A percentile compares a stretch with the other conserved stretches of the same genome.
phyloP scores from a whole-genome alignment of 30 jellyfish, hydroid and myxozoan genomes.

The Aurelia aurita complex sp. Pacific region DNA sequence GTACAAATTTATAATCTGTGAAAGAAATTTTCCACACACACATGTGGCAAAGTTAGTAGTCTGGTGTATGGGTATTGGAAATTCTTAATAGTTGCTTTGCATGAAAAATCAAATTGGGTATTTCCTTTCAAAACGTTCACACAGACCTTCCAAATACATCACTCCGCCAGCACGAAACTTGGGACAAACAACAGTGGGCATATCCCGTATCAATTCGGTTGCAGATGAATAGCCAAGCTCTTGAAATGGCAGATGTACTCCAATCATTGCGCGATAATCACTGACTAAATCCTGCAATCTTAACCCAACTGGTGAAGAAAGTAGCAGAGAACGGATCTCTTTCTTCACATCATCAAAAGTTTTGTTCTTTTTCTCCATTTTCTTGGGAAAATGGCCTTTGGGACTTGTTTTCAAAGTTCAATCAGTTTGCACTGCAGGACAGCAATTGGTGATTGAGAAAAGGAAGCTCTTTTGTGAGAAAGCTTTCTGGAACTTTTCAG shows the following conservation, averaged over 20 bases:
- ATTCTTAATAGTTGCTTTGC: too few species aligned
- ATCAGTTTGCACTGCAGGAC: too few species aligned
- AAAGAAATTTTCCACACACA: too few species aligned
- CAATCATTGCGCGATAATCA: conserved; percentile 75
- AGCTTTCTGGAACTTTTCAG: background rate
- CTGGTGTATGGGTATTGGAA: too few species aligned
- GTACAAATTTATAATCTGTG: too few species aligned
- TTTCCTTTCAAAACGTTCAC: too few species aligned
- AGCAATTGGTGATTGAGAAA: too few species aligned
- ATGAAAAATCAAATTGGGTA: too few species aligned
- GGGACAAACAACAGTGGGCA: conserved; percentile 87
- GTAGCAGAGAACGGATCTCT: conserved; percentile 75
- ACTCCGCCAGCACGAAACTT: conserved; percentile 81
- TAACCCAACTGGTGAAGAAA: conserved; percentile 80
- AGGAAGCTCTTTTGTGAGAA: too few species aligned
- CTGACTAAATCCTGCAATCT: conserved; percentile 45
- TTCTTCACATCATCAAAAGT: conserved; percentile 55
- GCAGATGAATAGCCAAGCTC: conserved; percentile 84
- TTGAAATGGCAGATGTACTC: conserved; percentile 76
- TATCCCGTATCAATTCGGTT: conserved; percentile 59
- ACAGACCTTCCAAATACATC: conserved; percentile 73
- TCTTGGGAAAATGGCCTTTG: background rate
- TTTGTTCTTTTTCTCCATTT: conserved; percentile 41
- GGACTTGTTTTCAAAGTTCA: too few species aligned
- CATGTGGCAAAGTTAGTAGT: too few species aligned